Conservation (phyloP, 2,797 vertebrate genomes). For the Sphenopsis melanotis region DNA sequence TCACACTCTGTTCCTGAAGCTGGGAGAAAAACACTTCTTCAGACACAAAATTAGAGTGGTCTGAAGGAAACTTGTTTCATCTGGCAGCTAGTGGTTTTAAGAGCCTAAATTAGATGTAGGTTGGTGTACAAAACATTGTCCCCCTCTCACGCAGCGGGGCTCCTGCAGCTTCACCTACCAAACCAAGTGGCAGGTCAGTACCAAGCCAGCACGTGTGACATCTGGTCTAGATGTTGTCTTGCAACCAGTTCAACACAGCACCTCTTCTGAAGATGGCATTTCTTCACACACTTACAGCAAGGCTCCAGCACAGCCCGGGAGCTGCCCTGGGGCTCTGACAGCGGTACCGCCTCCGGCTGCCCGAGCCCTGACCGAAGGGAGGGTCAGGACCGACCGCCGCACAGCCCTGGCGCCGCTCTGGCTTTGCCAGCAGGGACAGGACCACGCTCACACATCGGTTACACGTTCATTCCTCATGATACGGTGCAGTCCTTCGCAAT, state of each 20-base stretch:
- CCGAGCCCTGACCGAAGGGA: background rate
- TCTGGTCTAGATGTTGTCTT: background rate
- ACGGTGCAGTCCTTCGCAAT: fast-evolving
- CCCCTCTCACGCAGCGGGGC: fast-evolving
- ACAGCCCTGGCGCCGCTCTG: fast-evolving
- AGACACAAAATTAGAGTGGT: background rate
- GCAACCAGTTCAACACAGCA: background rate
- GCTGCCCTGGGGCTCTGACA: no score
- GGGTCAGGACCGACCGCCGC: fast-evolving
- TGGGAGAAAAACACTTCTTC: background rate
- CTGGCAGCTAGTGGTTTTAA: background rate
- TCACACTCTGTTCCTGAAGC: background rate
- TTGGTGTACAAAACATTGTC: fast-evolving
- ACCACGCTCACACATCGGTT: background rate
- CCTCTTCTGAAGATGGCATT: background rate
- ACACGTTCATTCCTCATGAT: background rate
- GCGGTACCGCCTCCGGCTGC: fast-evolving
- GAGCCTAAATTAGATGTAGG: background rate
- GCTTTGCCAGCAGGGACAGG: background rate
- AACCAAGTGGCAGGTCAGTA: background rate
- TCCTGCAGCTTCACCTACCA: no score
- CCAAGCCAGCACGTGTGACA: no score
- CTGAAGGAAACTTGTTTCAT: background rate
- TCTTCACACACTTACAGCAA: background rate
- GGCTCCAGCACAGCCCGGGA: background rate